phyloP scores from a whole-genome alignment of 2,888 invertebrate genomes.

The Bruchidius siliquastri region DNA sequence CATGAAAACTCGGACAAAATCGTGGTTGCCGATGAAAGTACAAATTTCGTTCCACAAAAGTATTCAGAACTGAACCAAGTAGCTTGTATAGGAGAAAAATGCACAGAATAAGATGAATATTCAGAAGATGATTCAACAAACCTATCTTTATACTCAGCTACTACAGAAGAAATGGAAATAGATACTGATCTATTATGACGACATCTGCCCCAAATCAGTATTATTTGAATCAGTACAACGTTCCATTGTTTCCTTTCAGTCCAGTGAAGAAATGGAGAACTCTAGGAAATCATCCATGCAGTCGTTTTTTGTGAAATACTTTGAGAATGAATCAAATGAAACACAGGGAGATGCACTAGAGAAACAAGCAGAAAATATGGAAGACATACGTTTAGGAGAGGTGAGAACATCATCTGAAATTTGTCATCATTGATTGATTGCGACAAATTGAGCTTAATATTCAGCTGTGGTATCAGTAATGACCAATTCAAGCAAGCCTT shows the following conservation, averaged over 20 bases:
- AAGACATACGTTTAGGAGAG: too few species aligned
- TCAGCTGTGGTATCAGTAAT: too few species aligned
- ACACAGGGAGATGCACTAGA: not conserved
- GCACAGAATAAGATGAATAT: not conserved
- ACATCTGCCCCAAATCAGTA: slow-evolving; percentile 19
- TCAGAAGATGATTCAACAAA: not conserved
- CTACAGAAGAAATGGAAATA: slow-evolving; percentile 24
- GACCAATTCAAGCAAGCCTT: too few species aligned
- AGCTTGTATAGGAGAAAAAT: too few species aligned
- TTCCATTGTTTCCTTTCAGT: not conserved
- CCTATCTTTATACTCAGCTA: slow-evolving; percentile 21
- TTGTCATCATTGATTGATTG: slow-evolving; percentile 76
- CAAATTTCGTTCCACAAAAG: not conserved
- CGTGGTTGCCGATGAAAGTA: not conserved
- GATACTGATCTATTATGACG: slow-evolving; percentile 23
- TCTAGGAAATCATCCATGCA: slow-evolving; percentile 10
- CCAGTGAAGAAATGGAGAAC: slow-evolving; percentile 5
- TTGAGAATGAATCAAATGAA: slow-evolving; percentile 9
- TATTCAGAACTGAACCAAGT: not conserved
- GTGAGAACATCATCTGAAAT: slow-evolving; percentile 33
- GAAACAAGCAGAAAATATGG: too few species aligned
- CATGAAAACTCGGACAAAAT: not conserved
- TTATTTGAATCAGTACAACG: slow-evolving; percentile 13
- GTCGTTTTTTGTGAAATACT: slow-evolving; percentile 35
- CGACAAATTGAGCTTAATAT: too few species aligned